Conservation (phyloP, 2,797 vertebrate genomes). For the Molossus alvarezi region DNA sequence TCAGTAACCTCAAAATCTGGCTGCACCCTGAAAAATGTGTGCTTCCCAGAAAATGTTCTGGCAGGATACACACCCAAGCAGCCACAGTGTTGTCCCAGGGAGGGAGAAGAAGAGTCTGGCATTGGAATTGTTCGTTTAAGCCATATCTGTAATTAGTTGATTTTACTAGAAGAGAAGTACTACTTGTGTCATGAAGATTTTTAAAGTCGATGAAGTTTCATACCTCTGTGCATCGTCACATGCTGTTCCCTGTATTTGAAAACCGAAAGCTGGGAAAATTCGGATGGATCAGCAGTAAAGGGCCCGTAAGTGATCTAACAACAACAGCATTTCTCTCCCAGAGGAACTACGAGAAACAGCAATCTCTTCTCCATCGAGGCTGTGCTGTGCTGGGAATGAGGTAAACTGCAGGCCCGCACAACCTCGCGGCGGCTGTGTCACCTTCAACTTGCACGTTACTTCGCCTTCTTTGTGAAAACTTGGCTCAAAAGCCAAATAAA, state of each 20-base stretch:
- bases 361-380: neutral
- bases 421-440: neutral
- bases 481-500: conserved; percentile 47
- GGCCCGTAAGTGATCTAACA: neutral
- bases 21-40: neutral
- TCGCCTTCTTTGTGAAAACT: neutral
- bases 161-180: neutral
- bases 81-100: neutral
- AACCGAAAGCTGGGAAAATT: neutral
- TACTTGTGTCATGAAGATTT: neutral
- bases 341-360: neutral
- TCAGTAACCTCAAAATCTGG: neutral
- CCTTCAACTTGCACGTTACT: neutral
- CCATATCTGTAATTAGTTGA: neutral
- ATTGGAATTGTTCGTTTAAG: neutral
- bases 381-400: too few species aligned
- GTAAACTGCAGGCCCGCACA: too few species aligned
- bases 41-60: conserved; percentile 25
- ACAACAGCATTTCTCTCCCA: neutral
- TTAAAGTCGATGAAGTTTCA: neutral
- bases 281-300: neutral
- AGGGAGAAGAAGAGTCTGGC: neutral
- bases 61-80: neutral
- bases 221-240: neutral
- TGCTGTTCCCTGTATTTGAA: neutral